These are phyloP conservation scores for Noctua janthina DNA, from an alignment of 2,888 invertebrate species.

Conservation along the genomic window DNA sequence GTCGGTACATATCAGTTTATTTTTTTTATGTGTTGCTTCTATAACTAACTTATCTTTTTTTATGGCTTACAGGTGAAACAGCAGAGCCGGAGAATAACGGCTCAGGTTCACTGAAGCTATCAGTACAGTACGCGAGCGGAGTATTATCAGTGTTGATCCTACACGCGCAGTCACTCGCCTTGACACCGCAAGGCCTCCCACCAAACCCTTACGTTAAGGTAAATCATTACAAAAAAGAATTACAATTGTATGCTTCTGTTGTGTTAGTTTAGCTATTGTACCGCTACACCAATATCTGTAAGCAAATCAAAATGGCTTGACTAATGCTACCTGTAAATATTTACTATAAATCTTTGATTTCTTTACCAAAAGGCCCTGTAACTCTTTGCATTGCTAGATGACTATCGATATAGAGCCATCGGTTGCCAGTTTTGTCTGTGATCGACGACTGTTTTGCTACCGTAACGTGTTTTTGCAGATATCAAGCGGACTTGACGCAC, in stretches of 20 bases:
- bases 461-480: not conserved
- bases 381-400: not conserved
- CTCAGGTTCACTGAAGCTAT: constrained; percentile 86
- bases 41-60: not conserved
- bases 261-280: not conserved
- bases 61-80: constrained; percentile 73
- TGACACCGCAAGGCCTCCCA: constrained; percentile 94
- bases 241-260: not conserved
- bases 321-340: not conserved
- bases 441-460: not conserved
- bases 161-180: constrained; percentile 96
- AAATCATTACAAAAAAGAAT: not conserved
- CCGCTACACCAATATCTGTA: not conserved
- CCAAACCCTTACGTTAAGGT: constrained; percentile 97
- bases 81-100: constrained; percentile 81
- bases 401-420: not conserved
- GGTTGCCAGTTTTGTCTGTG: not conserved
- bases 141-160: constrained; percentile 90
- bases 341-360: not conserved
- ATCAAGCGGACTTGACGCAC: too few relatives aligned
- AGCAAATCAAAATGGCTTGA: not conserved
- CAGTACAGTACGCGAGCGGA: constrained; percentile 87
- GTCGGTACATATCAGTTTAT: not conserved
- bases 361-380: not conserved
- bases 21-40: not conserved